Base-by-base conservation (phyloP, 2,113 vertebrate species). In the Microtus pennsylvanicus region DNA sequence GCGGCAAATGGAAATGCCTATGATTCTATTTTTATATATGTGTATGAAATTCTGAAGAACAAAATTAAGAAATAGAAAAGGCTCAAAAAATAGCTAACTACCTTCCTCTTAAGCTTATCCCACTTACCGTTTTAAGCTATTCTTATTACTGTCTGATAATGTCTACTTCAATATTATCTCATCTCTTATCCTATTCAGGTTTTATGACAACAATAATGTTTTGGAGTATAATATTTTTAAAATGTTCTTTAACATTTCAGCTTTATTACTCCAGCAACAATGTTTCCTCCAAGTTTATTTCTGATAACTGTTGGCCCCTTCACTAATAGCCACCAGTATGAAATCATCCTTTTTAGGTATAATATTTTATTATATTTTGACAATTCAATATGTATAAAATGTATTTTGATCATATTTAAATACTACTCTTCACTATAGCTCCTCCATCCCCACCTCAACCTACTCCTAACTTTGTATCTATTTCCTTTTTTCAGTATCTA, bases 181-280 rank as follows among this genome's bases (percentile, higher is more conserved):
- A 45, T 61, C 93, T 74, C 67, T 76, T 88, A 85, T 13, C 58
- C 82, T 91, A 75, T 85, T 94, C 30, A 14, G 87, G 17, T 61
- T 87, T 65, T 88, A 80, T 94, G 75, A 93, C 50, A 91, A 93
- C 14, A 86, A 72, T 91, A 58, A 88, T 87, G 52, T 81, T 96
- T 93, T 58, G 50, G 35, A 96, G 89, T 81, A 4, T 55, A 61
- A 35, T 76, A 52, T 21, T 88, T 94, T 78, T 76, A 61, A 93
- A 88, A 89, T 81, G 35, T 87, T 81, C 65, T 83, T 89, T 52
- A 76, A 93, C 50, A 91, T 88, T 94, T 93, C 50, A 47, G 5
- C 14, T 96, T 72, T 26, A 89, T 63, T 42, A 52, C 6, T 55
- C 86, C 26, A 85, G 35, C 63, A 81, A 58, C n/a, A 91, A 86